These are phyloP conservation scores for Linnaemya tessellans DNA, from an alignment of 2,888 invertebrate species.

Conservation along the genomic window DNA sequence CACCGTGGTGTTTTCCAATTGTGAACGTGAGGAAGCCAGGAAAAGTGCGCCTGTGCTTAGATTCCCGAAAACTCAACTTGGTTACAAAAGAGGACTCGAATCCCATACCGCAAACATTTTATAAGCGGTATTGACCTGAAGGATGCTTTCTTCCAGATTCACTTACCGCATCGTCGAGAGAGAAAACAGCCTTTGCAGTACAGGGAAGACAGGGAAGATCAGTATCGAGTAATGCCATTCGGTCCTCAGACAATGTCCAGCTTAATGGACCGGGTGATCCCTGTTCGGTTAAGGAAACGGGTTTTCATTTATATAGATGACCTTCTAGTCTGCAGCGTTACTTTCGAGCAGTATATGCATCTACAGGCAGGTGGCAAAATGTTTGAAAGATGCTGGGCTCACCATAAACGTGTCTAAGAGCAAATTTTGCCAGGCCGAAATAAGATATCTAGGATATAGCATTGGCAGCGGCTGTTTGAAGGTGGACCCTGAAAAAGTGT, in stretches of 20 bases:
- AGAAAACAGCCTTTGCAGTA: background rate
- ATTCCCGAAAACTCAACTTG: background rate
- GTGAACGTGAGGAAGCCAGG: background rate
- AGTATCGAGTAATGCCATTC: background rate
- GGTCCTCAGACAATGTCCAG: background rate
- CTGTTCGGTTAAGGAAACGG: background rate
- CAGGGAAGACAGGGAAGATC: background rate
- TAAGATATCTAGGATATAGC: conserved; percentile 2
- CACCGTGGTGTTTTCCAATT: background rate
- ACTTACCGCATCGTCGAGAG: background rate
- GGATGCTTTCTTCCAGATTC: background rate
- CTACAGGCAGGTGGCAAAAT: conserved; percentile 2
- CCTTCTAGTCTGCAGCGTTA: too few relatives aligned
- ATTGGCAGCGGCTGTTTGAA: background rate
- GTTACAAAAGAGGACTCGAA: background rate
- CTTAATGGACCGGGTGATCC: too few relatives aligned
- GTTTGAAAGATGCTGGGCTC: background rate
- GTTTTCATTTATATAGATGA: background rate
- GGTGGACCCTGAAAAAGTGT: background rate
- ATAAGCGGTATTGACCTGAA: too few relatives aligned
- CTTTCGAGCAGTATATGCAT: conserved; percentile 3
- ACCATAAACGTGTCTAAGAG: background rate
- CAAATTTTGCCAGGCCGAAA: conserved; percentile 10
- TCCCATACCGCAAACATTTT: background rate
- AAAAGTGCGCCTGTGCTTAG: background rate